Evolutionary conservation across 1,140 invertebrate genomes (phyloP).

Genomic region (Rhopalosiphum padi): DNA sequence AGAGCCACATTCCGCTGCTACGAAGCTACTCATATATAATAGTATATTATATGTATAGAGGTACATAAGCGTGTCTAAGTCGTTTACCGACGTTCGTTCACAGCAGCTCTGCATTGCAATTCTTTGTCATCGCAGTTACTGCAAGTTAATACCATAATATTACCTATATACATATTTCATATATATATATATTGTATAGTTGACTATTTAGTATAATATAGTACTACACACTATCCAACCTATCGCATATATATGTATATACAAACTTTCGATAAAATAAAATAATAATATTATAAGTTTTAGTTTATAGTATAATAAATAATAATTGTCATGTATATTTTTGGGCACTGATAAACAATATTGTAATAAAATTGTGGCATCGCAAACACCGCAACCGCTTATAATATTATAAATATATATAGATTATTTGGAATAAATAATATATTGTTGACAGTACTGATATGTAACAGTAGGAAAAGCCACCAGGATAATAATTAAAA

Average conservation of each 20-base stretch:
- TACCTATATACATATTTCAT: not conserved
- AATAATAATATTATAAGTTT: not conserved
- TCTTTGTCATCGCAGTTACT: not conserved
- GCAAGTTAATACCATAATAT: not conserved
- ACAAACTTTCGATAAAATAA: not conserved
- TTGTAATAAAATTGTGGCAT: not conserved
- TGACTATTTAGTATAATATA: not conserved
- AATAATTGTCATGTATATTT: not conserved
- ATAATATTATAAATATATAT: too few species aligned
- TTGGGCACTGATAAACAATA: not conserved
- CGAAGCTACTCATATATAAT: not conserved
- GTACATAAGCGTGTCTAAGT: not conserved
- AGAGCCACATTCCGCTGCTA: slow-evolving; percentile 36
- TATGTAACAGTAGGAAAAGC: not conserved
- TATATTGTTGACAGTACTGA: not conserved
- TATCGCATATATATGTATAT: not conserved
- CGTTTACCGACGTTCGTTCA: not conserved
- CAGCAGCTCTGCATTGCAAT: not conserved
- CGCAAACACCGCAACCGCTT: too few species aligned
- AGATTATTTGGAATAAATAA: too few species aligned
- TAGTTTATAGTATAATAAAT: not conserved
- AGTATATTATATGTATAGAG: not conserved
- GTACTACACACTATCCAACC: not conserved
- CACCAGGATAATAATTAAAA: not conserved
- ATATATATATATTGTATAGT: not conserved